These are phyloP conservation scores for Mixornis gularis DNA, from an alignment of 2,113 vertebrate species.

Conservation along the genomic window DNA sequence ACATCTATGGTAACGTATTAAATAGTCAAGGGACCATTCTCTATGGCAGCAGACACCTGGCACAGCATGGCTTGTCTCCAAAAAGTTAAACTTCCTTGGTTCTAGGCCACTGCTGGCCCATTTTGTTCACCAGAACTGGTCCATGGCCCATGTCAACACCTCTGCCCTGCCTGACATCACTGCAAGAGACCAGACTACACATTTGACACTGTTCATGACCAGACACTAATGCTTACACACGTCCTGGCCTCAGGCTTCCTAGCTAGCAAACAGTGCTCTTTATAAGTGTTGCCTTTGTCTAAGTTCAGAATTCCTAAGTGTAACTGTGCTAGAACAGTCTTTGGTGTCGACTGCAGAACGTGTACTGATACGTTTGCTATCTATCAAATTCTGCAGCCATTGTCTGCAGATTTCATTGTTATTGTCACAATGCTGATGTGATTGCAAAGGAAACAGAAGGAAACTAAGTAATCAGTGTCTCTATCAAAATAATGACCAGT, in stretches of 20 bases:
- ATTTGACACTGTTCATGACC: background rate
- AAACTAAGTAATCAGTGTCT: background rate
- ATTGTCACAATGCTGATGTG: conserved; percentile 11
- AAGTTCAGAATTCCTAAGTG: background rate
- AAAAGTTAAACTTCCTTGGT: background rate
- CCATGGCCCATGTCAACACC: background rate
- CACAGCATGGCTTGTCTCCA: background rate
- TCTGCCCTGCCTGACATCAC: background rate
- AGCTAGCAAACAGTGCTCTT: background rate
- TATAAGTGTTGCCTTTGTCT: background rate
- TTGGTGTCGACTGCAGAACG: background rate
- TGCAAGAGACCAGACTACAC: background rate
- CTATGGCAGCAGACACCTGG: background rate
- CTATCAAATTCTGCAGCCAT: background rate
- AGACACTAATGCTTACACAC: fast-evolving
- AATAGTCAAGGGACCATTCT: background rate
- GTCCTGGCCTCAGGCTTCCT: background rate
- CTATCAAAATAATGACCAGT: background rate
- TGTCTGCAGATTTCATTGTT: conserved; percentile 19
- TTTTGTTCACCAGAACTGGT: background rate
- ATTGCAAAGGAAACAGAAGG: conserved; percentile 20
- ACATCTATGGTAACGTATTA: background rate
- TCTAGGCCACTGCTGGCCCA: background rate
- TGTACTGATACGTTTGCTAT: background rate
- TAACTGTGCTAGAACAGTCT: background rate